Percentiles rank a stretch among this genome's conserved stretches.
phyloP scores from a whole-genome alignment of 1,140 invertebrate genomes.

The Drosophila bocki region DNA sequence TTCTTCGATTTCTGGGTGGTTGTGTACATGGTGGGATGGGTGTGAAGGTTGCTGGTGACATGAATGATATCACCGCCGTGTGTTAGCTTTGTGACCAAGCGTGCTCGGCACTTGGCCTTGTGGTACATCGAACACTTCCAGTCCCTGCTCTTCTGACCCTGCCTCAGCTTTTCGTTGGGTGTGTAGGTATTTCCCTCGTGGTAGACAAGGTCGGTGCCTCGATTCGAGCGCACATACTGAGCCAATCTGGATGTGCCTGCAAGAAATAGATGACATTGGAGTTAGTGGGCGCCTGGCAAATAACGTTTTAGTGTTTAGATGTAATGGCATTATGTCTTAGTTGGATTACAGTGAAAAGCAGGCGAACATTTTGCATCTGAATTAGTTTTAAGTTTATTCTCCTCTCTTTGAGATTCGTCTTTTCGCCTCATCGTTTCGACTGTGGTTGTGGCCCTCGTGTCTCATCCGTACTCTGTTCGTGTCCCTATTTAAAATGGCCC shows the following conservation, averaged over 20 bases:
- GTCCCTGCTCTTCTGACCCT: conserved; percentile 69
- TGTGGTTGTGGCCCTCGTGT: conserved; percentile 66
- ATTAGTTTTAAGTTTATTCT: conserved; percentile 55
- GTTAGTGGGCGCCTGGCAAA: not conserved
- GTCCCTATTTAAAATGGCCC: conserved; percentile 71
- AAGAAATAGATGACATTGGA: not conserved
- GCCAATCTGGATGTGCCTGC: conserved; percentile 33
- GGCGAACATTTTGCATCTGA: conserved; percentile 33
- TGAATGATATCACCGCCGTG: conserved; percentile 66
- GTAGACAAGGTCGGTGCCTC: conserved; percentile 78
- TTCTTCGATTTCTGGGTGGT: conserved; percentile 9
- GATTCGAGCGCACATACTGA: conserved; percentile 73
- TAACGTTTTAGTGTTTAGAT: not conserved
- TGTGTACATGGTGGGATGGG: conserved; percentile 61
- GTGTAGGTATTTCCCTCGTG: conserved; percentile 81
- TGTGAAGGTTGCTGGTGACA: conserved; percentile 65
- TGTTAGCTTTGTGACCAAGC: conserved; percentile 65
- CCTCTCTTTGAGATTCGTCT: conserved; percentile 11
- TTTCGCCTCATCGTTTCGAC: not conserved
- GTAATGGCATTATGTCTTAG: conserved; percentile 19
- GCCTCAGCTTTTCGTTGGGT: conserved; percentile 76
- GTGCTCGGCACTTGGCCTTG: conserved; percentile 78
- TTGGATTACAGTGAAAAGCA: conserved; percentile 61
- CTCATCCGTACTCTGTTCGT: conserved; percentile 62
- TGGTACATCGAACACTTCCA: conserved; percentile 85